Percentiles rank a stretch among this genome's conserved stretches.
These are phyloP conservation scores for Cylloceria caligata DNA, from an alignment of 2,888 invertebrate species.

Conservation along the genomic window DNA sequence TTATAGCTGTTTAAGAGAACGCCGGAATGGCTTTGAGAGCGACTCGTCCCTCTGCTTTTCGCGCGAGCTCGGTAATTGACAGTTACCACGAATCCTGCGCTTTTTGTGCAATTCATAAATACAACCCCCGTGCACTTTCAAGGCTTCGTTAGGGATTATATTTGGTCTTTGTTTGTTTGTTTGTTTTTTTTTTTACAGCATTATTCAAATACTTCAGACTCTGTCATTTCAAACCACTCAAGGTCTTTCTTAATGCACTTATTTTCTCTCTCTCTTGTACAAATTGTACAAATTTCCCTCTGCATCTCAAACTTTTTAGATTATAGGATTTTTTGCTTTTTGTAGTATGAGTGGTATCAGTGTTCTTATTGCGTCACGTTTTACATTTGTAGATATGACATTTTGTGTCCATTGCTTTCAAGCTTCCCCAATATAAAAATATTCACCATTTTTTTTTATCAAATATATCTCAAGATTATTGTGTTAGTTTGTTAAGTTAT, in stretches of 20 bases:
- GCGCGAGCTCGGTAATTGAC: conserved; percentile 28
- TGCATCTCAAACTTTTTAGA: background rate
- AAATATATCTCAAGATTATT: too few species aligned
- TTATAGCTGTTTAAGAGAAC: conserved; percentile 5
- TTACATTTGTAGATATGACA: too few species aligned
- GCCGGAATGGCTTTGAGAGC: conserved; percentile 21
- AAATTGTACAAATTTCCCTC: background rate
- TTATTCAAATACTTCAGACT: background rate
- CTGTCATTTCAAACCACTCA: background rate
- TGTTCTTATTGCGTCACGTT: too few species aligned
- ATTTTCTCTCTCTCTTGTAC: too few species aligned
- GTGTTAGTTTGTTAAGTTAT: too few species aligned
- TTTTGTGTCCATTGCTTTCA: too few species aligned
- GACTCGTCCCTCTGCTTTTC: background rate
- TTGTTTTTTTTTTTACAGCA: too few species aligned
- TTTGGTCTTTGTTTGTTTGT: conserved; percentile 17
- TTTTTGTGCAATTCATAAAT: conserved; percentile 19
- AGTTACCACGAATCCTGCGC: background rate
- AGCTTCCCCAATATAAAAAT: too few species aligned
- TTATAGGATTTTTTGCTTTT: too few species aligned
- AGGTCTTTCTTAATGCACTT: background rate
- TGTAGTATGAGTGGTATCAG: too few species aligned
- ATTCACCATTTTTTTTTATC: too few species aligned
- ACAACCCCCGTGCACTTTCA: background rate
- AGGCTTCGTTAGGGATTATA: conserved; percentile 7